phyloP scores from a whole-genome alignment of 2,113 vertebrate species.

The Ursus arctos region DNA sequence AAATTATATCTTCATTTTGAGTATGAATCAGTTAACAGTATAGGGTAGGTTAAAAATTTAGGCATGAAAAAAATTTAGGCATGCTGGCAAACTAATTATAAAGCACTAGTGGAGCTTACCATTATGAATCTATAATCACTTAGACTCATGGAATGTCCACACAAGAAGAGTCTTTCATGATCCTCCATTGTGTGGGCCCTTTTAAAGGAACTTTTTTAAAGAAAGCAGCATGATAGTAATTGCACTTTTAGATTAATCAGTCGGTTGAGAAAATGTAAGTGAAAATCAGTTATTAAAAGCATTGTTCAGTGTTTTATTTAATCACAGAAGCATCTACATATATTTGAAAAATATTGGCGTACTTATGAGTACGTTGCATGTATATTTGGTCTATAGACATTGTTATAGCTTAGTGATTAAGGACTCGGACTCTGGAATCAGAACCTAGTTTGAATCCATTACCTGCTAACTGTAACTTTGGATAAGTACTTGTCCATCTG shows the following conservation, averaged over 20 bases:
- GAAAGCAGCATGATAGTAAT: neutral
- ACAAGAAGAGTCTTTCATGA: neutral
- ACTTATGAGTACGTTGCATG: neutral
- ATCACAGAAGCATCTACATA: neutral
- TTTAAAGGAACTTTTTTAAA: constrained; percentile 48
- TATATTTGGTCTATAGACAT: neutral
- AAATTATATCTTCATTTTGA: constrained; percentile 11
- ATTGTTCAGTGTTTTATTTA: constrained; percentile 37
- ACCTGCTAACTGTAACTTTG: neutral
- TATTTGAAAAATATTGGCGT: constrained; percentile 38
- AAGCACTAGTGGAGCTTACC: neutral
- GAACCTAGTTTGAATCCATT: neutral
- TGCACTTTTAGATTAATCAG: neutral
- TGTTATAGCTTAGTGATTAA: neutral
- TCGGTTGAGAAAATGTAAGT: constrained; percentile 42
- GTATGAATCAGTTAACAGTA: neutral
- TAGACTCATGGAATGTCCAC: neutral
- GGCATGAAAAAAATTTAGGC: neutral
- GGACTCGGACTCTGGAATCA: neutral
- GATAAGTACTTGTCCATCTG: neutral
- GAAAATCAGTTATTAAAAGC: neutral
- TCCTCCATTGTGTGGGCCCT: neutral
- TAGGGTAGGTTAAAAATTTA: constrained; percentile 3
- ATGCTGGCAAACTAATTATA: neutral
- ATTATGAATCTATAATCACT: neutral